phyloP scores from a whole-genome alignment of 1,140 invertebrate genomes.

The Pseudomyrmex pallidus region DNA sequence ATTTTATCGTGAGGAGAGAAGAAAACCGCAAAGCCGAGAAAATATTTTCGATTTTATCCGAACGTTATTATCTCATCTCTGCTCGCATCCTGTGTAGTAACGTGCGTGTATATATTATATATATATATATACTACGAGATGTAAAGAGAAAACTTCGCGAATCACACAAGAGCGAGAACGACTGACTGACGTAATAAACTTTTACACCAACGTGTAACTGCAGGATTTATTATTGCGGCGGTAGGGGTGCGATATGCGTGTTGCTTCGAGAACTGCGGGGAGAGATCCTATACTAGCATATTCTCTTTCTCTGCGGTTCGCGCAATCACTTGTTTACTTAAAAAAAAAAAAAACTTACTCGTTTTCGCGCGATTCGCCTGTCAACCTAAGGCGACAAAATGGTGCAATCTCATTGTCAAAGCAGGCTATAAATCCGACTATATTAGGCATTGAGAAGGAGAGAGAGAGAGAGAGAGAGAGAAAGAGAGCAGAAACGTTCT shows the following conservation, averaged over 20 bases:
- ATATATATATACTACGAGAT: slow-evolving; percentile 36
- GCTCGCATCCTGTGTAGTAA: slow-evolving; percentile 79
- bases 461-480: no score
- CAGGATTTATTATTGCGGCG: slow-evolving; percentile 57
- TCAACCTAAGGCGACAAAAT: slow-evolving; percentile 47
- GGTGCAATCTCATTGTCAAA: slow-evolving; percentile 59
- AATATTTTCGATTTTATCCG: slow-evolving; percentile 42
- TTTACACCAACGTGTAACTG: slow-evolving; percentile 41
- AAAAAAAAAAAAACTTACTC: background rate
- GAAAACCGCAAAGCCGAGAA: slow-evolving; percentile 6
- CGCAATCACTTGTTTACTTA: slow-evolving; percentile 5
- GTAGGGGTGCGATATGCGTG: slow-evolving; percentile 50
- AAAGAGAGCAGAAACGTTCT: slow-evolving; percentile 15
- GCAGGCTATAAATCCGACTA: slow-evolving; percentile 2
- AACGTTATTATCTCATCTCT: slow-evolving; percentile 71
- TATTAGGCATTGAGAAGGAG: slow-evolving; percentile 18
- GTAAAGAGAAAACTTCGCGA: slow-evolving; percentile 70
- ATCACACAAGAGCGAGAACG: slow-evolving; percentile 71
- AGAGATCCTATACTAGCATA: background rate
- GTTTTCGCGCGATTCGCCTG: slow-evolving; percentile 40
- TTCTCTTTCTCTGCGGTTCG: slow-evolving; percentile 24
- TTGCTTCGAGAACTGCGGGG: background rate
- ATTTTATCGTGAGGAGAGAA: slow-evolving; percentile 42
- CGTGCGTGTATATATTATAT: slow-evolving; percentile 69
- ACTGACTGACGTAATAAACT: slow-evolving; percentile 21